Percentiles rank a stretch among this genome's conserved stretches.
These are phyloP conservation scores for Chymomyza fuscimana DNA, from an alignment of 2,888 invertebrate species.

Conservation along the genomic window DNA sequence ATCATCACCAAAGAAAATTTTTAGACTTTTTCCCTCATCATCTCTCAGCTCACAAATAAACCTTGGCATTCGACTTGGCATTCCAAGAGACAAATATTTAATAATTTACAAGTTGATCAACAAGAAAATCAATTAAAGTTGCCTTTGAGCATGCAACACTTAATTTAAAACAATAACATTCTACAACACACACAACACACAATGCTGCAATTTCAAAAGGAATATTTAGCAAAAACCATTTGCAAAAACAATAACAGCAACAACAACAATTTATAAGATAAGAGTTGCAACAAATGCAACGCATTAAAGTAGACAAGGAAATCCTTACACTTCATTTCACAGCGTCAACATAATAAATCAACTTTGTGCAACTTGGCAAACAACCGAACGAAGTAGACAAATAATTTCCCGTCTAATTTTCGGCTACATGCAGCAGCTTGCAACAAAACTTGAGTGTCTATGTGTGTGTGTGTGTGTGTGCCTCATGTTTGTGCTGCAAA, in stretches of 20 bases:
- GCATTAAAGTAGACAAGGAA: constrained; percentile 51
- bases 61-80: constrained; percentile 9
- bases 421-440: constrained; percentile 13
- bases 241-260: constrained; percentile 27
- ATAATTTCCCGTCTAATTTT: constrained; percentile 27
- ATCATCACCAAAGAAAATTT: no score
- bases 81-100: background rate
- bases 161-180: constrained; percentile 37
- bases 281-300: constrained; percentile 45
- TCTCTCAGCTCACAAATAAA: no score
- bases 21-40: no score
- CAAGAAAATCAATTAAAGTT: constrained; percentile 42
- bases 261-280: constrained; percentile 19
- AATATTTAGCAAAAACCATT: constrained; percentile 31
- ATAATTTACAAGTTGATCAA: constrained; percentile 25
- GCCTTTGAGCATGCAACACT: constrained; percentile 38
- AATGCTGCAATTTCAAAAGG: constrained; percentile 30
- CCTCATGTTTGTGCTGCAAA: constrained; percentile 10
- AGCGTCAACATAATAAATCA: constrained; percentile 65
- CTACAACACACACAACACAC: constrained; percentile 11
- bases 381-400: constrained; percentile 14
- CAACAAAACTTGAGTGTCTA: background rate
- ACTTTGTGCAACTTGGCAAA: constrained; percentile 31
- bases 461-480: constrained; percentile 1
- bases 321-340: constrained; percentile 58